Evolutionary conservation across 2,797 vertebrate genomes (phyloP).

Genomic region (Poecilia picta): DNA sequence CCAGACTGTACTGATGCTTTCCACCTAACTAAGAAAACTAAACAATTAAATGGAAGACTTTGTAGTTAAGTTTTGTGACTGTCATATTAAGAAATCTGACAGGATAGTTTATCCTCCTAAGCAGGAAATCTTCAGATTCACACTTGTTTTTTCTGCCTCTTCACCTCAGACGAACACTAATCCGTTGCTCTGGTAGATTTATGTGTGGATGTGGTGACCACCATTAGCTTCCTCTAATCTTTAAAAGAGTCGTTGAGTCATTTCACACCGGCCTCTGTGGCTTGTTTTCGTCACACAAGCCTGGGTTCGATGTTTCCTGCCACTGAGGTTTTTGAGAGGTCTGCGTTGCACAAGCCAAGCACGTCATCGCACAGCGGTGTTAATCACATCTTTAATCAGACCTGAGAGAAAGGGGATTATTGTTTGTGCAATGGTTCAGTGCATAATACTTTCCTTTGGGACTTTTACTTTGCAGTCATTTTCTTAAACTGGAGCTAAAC

Average conservation of each 20-base stretch:
- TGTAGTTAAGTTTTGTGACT: slow-evolving; percentile 7
- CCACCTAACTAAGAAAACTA: slow-evolving; percentile 3
- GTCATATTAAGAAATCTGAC: not conserved
- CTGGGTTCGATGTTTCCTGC: slow-evolving; percentile 59
- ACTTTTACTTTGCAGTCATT: slow-evolving; percentile 47
- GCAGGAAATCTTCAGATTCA: slow-evolving; percentile 8
- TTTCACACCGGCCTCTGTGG: slow-evolving; percentile 59
- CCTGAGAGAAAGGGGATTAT: slow-evolving; percentile 34
- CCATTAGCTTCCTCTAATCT: slow-evolving; percentile 60
- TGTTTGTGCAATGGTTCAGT: slow-evolving; percentile 57
- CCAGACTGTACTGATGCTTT: slow-evolving; percentile 1
- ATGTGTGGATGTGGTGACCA: slow-evolving; percentile 57
- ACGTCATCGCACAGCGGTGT: slow-evolving; percentile 56
- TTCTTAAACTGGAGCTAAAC: slow-evolving; percentile 31
- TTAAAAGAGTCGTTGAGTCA: slow-evolving; percentile 65
- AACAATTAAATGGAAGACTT: slow-evolving; percentile 22
- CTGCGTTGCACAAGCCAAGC: slow-evolving; percentile 32
- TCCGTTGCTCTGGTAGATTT: slow-evolving; percentile 4
- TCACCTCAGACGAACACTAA: not conserved
- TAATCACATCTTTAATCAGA: slow-evolving; percentile 57
- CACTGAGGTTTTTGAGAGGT: slow-evolving; percentile 45
- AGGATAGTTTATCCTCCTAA: not conserved
- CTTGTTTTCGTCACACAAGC: slow-evolving; percentile 63
- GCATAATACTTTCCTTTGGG: slow-evolving; percentile 36
- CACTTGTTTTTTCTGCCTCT: not conserved